Base-by-base conservation (phyloP, 2,113 vertebrate genomes). In the rabbit (Oryctolagus cuniculus) region DNA sequence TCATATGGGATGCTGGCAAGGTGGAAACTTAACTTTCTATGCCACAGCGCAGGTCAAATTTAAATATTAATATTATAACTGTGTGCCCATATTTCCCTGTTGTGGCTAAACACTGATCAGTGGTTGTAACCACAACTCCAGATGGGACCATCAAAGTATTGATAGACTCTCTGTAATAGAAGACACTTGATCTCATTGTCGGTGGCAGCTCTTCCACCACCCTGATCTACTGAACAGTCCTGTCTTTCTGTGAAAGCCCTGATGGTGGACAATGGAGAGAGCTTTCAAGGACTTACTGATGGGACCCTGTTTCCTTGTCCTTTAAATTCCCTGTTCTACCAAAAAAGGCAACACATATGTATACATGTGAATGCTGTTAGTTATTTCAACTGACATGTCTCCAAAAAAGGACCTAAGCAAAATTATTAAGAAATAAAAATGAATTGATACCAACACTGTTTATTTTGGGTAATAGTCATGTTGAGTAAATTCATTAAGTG, bases 401-500 rank as follows among this genome's bases (percentile, higher is more conserved):
- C 75, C 3, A 15, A 44, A 5, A 53, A 89, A 75, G 29, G 17
- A 94, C 5, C 15, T n/a, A 73, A 86, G 27, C 82, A 78, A 67
- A 77, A 34, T 81, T 25, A 86, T 34, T 72, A 67, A 36, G 61
- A 91, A 89, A 64, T 90, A 55, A 91, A 94, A 91, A 83, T 87
- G 69, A 25, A 74, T 63, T 72, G 70, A 6, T 38, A 27, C 29
- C 8, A 88, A 66, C 22, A 63, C 8, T 66, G 11, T 87, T 88
- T 44, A 6, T 87, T 88, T 44, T 38, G n/a, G 16, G 5, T 70
- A 29, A 70, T 64, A 49, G 24, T 81, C 10, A 36, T 89, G 83
- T 93, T 88, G 74, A 13, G 16, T 51, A 86, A 89, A 70, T 78
- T 0, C 3, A 31, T 44, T 24, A 3, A 82, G 24, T 73, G 29